Evolutionary conservation across 2,888 invertebrate genomes (phyloP).

Genomic region (Leucophora obtusa): DNA sequence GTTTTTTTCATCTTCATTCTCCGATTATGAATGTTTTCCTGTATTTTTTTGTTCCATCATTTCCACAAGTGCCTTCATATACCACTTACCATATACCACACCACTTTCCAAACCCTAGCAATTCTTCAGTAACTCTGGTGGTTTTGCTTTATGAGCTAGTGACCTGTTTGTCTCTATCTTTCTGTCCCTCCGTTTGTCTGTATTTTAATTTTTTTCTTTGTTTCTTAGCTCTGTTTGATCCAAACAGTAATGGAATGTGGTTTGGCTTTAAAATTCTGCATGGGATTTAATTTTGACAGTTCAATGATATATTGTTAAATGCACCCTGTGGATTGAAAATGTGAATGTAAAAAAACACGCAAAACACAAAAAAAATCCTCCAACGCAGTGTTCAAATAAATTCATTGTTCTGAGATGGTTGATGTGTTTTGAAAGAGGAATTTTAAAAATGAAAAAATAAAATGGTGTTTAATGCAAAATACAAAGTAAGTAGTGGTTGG

Average conservation of each 20-base stretch:
- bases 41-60: slow-evolving; percentile 52
- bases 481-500: slow-evolving; percentile 32
- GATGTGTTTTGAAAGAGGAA: slow-evolving; percentile 35
- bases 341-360: slow-evolving; percentile 4
- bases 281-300: slow-evolving; percentile 78
- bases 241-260: slow-evolving; percentile 61
- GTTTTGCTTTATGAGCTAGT: slow-evolving; percentile 52
- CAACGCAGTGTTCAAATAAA: slow-evolving; percentile 49
- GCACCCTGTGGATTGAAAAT: slow-evolving; percentile 69
- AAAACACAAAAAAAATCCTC: slow-evolving; percentile 22
- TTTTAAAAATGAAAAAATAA: slow-evolving; percentile 43
- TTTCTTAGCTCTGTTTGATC: slow-evolving; percentile 47
- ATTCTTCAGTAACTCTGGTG: slow-evolving; percentile 30
- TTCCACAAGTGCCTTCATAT: slow-evolving; percentile 39
- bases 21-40: not conserved
- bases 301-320: slow-evolving; percentile 78
- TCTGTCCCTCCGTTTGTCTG: slow-evolving; percentile 14
- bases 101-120: not conserved
- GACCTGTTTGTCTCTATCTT: slow-evolving; percentile 52
- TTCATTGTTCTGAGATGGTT: slow-evolving; percentile 54
- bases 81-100: slow-evolving; percentile 21
- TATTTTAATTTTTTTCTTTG: slow-evolving; percentile 9
- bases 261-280: slow-evolving; percentile 68
- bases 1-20: slow-evolving; percentile 65
- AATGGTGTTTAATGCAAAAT: slow-evolving; percentile 40